phyloP scores from a whole-genome alignment of 2,113 vertebrate species.

The Embiotoca jacksoni region DNA sequence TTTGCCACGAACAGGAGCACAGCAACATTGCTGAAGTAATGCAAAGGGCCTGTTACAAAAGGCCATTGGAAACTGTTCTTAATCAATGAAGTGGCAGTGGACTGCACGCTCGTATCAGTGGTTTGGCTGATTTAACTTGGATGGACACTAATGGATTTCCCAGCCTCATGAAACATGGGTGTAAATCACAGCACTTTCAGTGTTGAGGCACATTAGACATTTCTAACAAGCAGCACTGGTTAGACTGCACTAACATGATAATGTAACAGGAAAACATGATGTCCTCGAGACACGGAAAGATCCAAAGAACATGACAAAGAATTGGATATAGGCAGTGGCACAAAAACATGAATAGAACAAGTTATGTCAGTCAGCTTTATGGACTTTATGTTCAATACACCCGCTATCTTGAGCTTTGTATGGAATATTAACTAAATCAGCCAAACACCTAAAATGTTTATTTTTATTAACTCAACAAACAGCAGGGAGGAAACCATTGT shows the following conservation, averaged over 20 bases:
- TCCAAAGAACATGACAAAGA: slow-evolving; percentile 16
- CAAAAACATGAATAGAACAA: neutral
- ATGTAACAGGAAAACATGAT: slow-evolving; percentile 36
- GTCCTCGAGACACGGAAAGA: slow-evolving; percentile 39
- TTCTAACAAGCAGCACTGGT: slow-evolving; percentile 37
- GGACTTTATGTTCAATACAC: slow-evolving; percentile 2
- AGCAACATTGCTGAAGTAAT: slow-evolving; percentile 36
- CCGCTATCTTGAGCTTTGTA: neutral
- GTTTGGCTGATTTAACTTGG: slow-evolving; percentile 73
- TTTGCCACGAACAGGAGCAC: neutral
- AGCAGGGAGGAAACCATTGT: slow-evolving; percentile 19
- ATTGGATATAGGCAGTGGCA: neutral
- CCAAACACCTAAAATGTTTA: neutral
- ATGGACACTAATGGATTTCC: slow-evolving; percentile 76
- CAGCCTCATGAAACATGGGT: slow-evolving; percentile 61
- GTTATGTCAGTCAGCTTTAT: neutral
- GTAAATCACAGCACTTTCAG: slow-evolving; percentile 67
- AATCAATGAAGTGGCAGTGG: slow-evolving; percentile 67
- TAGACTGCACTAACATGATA: slow-evolving; percentile 29
- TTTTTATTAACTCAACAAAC: slow-evolving; percentile 14
- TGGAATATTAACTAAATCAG: neutral
- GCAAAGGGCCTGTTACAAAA: slow-evolving; percentile 62
- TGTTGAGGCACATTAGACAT: slow-evolving; percentile 33
- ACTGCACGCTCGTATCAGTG: slow-evolving; percentile 50
- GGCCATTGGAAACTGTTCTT: slow-evolving; percentile 59